Base-by-base conservation (phyloP, 2,797 vertebrate genomes). In the Tamandua tetradactyla region DNA sequence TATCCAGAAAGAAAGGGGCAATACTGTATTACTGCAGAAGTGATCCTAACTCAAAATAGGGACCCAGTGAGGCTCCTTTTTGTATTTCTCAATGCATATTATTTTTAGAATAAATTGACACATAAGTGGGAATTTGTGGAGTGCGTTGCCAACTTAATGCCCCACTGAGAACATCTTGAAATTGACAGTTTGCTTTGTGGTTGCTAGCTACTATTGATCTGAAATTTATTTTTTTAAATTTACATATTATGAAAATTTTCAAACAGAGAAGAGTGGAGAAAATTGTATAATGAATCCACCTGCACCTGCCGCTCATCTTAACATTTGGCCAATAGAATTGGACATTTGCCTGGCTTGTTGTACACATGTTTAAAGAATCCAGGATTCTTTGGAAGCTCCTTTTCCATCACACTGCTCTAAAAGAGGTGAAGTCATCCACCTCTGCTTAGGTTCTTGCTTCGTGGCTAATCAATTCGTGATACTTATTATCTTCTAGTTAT, bases 211-310 rank as follows among this genome's bases (percentile, higher is more conserved):
- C 35, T 42, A 25, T 74, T 81, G 27, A 96, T 76, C 27, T 85
- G 61, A 32, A 90, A 85, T 64, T 82, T 81, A 57, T 57, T 89
- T 81, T 49, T 88, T 84, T 81, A 89, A n/a, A 94, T 88, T 87
- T 62, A 68, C 12, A 32, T 68, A 32, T 80, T 57, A 14, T 78
- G n/a, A 88, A 86, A 23, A 62, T 9, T 81, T 68, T 92, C 17
- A 84, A 87, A 85, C 37, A 79, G 25, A 79, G 25, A 62, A 40
- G 25, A 37, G 4, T 52, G 84, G 49, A 79, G 14, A 57, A 27
- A 86, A 42, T 71, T 40, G 5, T 78, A 37, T n/a, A 30, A 57
- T 44, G 35, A 74, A 85, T 32, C 68, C 5, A 2, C 13, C 12
- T 20, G 7, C 32, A n/a, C 37, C 20, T 59, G 15, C 59, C 61